Evolutionary conservation across 2,888 invertebrate species (phyloP).

Genomic region (Pachycephus smyrnensis): DNA sequence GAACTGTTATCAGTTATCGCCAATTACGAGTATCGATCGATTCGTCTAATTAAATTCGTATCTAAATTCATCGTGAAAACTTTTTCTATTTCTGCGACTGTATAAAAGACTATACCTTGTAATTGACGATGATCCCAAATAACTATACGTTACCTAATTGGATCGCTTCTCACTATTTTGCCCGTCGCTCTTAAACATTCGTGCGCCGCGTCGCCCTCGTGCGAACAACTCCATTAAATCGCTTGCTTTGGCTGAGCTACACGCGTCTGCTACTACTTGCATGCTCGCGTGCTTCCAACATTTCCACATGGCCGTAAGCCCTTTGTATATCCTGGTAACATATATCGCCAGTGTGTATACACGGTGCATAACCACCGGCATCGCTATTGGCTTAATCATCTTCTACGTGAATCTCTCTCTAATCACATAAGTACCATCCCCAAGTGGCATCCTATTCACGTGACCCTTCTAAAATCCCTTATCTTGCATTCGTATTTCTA

Average conservation of each 20-base stretch:
- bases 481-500: not conserved
- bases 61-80: not conserved
- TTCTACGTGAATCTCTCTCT: not conserved
- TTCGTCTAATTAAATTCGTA: not conserved
- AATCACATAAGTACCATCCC: not conserved
- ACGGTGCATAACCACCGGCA: not conserved
- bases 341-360: not conserved
- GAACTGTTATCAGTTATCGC: no score
- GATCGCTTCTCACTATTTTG: not conserved
- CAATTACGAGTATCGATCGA: not conserved
- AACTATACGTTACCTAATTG: not conserved
- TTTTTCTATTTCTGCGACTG: no score
- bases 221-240: not conserved
- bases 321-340: not conserved
- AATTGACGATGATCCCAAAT: not conserved
- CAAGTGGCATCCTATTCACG: not conserved
- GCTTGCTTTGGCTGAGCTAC: not conserved
- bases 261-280: not conserved
- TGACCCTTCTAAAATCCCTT: not conserved
- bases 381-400: not conserved
- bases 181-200: not conserved
- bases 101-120: not conserved
- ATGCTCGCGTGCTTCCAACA: not conserved
- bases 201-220: not conserved
- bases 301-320: not conserved